Conservation (phyloP, 1,140 invertebrate genomes). For the Whitmania pigra region DNA sequence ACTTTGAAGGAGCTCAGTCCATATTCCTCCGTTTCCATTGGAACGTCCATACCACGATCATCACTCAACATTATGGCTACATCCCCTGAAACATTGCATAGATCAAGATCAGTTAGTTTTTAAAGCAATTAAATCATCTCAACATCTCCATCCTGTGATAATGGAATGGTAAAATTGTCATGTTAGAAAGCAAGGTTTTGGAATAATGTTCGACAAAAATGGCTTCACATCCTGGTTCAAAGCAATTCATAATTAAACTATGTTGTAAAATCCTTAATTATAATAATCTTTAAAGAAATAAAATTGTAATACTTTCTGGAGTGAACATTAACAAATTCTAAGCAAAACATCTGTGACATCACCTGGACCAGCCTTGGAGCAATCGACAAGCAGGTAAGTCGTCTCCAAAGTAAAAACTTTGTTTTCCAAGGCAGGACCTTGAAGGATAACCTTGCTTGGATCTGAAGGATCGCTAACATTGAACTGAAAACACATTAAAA, state of each 20-base stretch:
- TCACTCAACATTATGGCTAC: constrained; percentile 55
- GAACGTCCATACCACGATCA: constrained; percentile 54
- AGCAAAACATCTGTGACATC: no score
- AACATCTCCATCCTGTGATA: no score
- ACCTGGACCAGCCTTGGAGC: constrained; percentile 23
- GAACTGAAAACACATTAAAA: constrained; percentile 39
- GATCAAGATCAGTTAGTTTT: not conserved
- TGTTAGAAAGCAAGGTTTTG: no score
- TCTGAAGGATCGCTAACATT: constrained; percentile 62
- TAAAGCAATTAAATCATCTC: no score
- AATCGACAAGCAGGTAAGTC: constrained; percentile 27
- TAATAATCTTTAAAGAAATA: no score
- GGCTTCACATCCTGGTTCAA: no score
- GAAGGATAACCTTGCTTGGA: constrained; percentile 51
- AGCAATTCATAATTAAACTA: no score
- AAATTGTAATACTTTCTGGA: no score
- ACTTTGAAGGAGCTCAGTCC: constrained; percentile 55
- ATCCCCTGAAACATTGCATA: constrained; percentile 43
- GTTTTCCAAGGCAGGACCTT: constrained; percentile 21
- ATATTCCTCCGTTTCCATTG: constrained; percentile 58
- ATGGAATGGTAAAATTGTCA: no score
- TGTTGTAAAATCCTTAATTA: no score
- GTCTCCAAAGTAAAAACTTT: constrained; percentile 21
- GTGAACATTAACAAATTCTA: no score
- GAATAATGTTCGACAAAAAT: no score